A percentile compares a stretch with the other conserved stretches of the same genome.
Evolutionary conservation across 2,113 vertebrate species (phyloP).

Genomic region (Emydocephalus ijimae): DNA sequence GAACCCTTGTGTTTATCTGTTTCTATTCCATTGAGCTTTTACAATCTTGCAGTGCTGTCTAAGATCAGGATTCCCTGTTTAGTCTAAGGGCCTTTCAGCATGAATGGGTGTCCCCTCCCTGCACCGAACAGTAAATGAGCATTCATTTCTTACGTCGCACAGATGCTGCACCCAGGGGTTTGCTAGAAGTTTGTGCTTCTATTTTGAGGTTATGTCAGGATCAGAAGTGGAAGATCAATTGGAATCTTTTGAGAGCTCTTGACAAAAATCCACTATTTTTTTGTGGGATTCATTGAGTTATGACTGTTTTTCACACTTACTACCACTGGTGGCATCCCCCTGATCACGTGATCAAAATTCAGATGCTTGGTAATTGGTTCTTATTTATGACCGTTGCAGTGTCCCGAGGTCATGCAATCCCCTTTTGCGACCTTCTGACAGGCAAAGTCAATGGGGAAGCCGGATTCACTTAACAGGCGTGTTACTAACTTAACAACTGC

Average conservation of each 20-base stretch:
- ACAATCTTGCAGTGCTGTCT: constrained; percentile 9
- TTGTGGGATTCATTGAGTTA: background rate
- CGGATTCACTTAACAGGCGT: background rate
- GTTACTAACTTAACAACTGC: too few species aligned
- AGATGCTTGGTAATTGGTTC: background rate
- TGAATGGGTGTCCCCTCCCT: background rate
- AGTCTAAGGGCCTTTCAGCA: constrained; percentile 15
- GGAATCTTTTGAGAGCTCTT: background rate
- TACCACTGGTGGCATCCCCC: background rate
- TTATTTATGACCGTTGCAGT: background rate
- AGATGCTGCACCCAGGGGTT: constrained; percentile 2
- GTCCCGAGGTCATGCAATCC: background rate
- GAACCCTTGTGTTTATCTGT: background rate
- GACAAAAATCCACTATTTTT: too few species aligned
- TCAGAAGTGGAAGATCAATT: background rate
- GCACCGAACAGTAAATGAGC: background rate
- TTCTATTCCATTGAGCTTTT: constrained; percentile 8
- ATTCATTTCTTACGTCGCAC: constrained; percentile 37
- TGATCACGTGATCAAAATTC: background rate
- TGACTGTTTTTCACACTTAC: background rate
- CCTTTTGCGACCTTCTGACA: background rate
- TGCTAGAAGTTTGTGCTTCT: background rate
- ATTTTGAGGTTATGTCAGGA: background rate
- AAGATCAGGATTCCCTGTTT: constrained; percentile 43
- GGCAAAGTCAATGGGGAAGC: background rate